Base-by-base conservation (phyloP, 2,888 invertebrate species). In the Flexamia atlantica region DNA sequence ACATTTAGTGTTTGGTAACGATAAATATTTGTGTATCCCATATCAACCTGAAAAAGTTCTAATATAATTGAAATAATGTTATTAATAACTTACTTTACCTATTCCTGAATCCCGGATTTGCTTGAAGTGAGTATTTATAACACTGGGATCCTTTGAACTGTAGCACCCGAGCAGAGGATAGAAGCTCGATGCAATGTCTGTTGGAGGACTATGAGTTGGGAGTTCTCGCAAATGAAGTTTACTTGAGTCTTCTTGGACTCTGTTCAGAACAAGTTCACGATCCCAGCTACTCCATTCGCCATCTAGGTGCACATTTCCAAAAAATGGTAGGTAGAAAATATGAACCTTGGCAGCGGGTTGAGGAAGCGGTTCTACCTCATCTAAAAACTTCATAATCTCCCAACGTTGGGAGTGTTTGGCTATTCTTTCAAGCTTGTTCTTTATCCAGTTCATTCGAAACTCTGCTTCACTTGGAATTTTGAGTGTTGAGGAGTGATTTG, bases 91-190 rank as follows among this genome's bases (percentile, higher is more conserved):
- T 46, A 50, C 46, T 57, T 86, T 87, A 91, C 91, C 92, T 85
- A 93, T 91, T 80, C 94, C 93, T 74, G 93, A 91, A 68, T 90
- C 90, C 72, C 91, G 90, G 17, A 94, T 91, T 89, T 93, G 92
- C 86, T 91, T 90, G 91, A 94, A 93, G 87, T 94, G 94, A 81
- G 91, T 89, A 30, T 91, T 89, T 46, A 94, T 90, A 46, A 93
- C 90, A 81, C 89, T 88, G 17, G 89, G 89, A 88, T 92, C 91
- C 83, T 88, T 88, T 1, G 92, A 92, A 87, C 92, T 92, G 88
- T 93, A 93, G 50, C 91, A 90, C 0, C 92, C 93, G 14, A 92
- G 88, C 60, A 88, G 84, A 9, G 93, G 93, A 87, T 92, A 93
- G 87, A 90, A 93, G 87, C 91, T 92, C 10, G 92, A 89, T 0